Evolutionary conservation across 2,888 invertebrate species (phyloP).

Genomic region (Brachylomia viminalis): DNA sequence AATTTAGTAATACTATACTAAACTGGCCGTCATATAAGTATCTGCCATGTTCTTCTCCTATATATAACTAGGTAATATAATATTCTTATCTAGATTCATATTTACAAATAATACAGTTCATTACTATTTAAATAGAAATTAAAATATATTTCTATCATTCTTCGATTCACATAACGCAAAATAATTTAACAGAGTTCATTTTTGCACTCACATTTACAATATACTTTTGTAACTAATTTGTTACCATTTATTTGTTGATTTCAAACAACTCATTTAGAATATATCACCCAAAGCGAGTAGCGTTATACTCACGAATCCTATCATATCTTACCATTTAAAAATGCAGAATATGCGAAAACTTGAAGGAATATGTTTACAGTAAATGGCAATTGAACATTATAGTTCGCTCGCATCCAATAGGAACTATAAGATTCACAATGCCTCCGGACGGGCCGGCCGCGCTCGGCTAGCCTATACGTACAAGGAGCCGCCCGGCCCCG

Average conservation of each 20-base stretch:
- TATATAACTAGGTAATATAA: slow-evolving; percentile 91
- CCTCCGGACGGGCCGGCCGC: slow-evolving; percentile 79
- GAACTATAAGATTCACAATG: slow-evolving; percentile 91
- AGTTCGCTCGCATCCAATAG: slow-evolving; percentile 90
- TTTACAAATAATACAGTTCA: slow-evolving; percentile 92
- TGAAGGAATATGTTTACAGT: slow-evolving; percentile 89
- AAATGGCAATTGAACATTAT: slow-evolving; percentile 90
- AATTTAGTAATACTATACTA: slow-evolving; percentile 92
- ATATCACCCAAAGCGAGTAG: slow-evolving; percentile 90
- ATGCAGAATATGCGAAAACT: slow-evolving; percentile 90
- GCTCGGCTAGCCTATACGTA: slow-evolving; percentile 81
- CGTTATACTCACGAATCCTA: slow-evolving; percentile 88
- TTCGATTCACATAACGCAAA: slow-evolving; percentile 91
- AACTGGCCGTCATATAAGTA: slow-evolving; percentile 94
- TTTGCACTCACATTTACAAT: slow-evolving; percentile 91
- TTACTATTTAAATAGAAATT: slow-evolving; percentile 90
- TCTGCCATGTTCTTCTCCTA: slow-evolving; percentile 92
- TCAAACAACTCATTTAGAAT: slow-evolving; percentile 89
- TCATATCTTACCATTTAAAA: slow-evolving; percentile 88
- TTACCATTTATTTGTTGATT: slow-evolving; percentile 86
- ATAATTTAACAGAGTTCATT: slow-evolving; percentile 91
- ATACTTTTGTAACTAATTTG: slow-evolving; percentile 87
- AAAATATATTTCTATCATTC: slow-evolving; percentile 91
- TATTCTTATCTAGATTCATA: slow-evolving; percentile 91
- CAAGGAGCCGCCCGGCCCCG: slow-evolving; percentile 73